Evolutionary conservation across 2,113 vertebrate species (phyloP), one percentile per base, ranked within the genome.

Genomic region (Scomber japonicus): DNA sequence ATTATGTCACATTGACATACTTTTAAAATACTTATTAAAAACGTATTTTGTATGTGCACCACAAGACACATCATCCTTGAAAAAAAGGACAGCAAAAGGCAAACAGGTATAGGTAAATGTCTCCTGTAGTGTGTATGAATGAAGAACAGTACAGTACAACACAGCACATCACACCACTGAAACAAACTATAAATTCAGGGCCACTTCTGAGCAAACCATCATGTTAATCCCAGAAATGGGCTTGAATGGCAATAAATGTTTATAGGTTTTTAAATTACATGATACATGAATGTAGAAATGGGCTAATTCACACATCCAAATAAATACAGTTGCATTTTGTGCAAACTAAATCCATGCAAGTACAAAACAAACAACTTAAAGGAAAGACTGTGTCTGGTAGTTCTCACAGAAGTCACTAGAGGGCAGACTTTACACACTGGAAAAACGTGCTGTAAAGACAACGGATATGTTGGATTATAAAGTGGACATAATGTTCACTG

Each of bases 311-410:
- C 40, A 78, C 6, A 71, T 59, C 51, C 5, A 80, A 48, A 79
- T 24, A 24, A 56, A 80, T 63, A 27, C 45, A 45, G 40, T 35
- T 13, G 12, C 31, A 71, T 45, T 63, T 45, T 76, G 12, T 64
- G 15, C 0, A 67, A 73, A 21, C 13, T 70, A 30, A 56, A 62
- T 35, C 2, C 80, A 86, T 81, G 75, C 75, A 78, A 66, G 82
- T 48, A 63, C 21, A 63, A 80, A 71, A 75, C 4, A 49, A 35
- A 46, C 31, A 35, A 46, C 31, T 11, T 73, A 12, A 78, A 68
- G 83, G 90, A 93, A 68, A 84, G 90, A 93, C 93, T 90, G 92
- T 93, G 90, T 90, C 83, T 93, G 90, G 64, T 93, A 94, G 88
- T 88, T 87, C 49, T 51, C 21, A 24, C 9, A 1, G 0, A 44